Conservation (phyloP, 92 coral and sea anemone genomes). For the Parazoanthus swiftii region DNA sequence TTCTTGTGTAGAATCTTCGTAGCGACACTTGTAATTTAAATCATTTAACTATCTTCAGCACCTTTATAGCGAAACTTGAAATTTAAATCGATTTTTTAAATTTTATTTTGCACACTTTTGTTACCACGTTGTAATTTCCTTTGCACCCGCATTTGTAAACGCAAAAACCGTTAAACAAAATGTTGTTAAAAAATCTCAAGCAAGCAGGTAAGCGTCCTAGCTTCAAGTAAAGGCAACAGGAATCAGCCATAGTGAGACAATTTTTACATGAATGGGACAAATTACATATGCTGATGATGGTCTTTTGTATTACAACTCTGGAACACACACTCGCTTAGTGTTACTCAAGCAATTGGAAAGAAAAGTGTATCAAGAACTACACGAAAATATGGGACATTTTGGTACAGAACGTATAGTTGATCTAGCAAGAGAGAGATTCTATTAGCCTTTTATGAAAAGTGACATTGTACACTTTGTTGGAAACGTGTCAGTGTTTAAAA, state of each 20-base stretch:
- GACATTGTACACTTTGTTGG: conserved; percentile 57
- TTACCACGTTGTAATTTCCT: no score
- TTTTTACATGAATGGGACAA: conserved; percentile 51
- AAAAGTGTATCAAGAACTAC: conserved; percentile 50
- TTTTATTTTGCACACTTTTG: no score
- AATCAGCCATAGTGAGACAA: conserved; percentile 47
- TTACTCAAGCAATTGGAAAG: conserved; percentile 41
- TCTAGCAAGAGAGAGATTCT: conserved; percentile 59
- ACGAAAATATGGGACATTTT: conserved; percentile 60
- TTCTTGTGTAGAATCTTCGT: no score
- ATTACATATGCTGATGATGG: conserved; percentile 40
- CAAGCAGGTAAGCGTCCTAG: conserved; percentile 40
- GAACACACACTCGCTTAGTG: conserved; percentile 35
- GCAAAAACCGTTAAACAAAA: no score
- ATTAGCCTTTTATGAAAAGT: conserved; percentile 57
- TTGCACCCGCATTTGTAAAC: no score
- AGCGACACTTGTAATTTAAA: no score
- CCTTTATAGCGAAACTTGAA: no score
- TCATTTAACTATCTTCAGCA: no score
- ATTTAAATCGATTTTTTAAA: no score
- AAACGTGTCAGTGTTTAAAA: conserved; percentile 53
- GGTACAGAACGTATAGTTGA: conserved; percentile 45
- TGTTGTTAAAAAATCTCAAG: no score
- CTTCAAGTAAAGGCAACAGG: conserved; percentile 43
- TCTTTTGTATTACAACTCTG: conserved; percentile 21